Evolutionary conservation across 1,140 invertebrate species (phyloP).

Genomic region (Philopotamus ludificatus): DNA sequence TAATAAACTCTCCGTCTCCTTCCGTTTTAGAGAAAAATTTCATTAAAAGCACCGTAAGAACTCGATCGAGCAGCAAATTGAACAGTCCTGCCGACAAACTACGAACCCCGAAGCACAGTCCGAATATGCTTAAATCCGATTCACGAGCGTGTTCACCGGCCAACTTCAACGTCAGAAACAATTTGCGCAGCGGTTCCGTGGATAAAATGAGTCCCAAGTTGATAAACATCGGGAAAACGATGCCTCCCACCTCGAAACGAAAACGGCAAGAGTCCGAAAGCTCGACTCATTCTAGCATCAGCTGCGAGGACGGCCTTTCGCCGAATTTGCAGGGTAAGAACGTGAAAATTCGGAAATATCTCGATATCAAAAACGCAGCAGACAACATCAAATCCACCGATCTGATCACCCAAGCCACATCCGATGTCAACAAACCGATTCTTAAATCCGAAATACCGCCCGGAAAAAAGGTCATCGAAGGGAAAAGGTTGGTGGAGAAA

Average conservation of each 20-base stretch:
- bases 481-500: conserved; percentile 22
- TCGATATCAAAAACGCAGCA: conserved; percentile 60
- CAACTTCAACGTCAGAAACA: conserved; percentile 45
- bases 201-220: conserved; percentile 50
- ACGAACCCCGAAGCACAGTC: conserved; percentile 62
- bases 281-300: conserved; percentile 61
- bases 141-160: conserved; percentile 53
- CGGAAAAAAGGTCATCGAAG: conserved; percentile 9
- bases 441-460: background rate
- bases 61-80: conserved; percentile 68
- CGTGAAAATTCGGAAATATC: conserved; percentile 63
- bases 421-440: conserved; percentile 34
- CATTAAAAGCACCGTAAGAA: conserved; percentile 58
- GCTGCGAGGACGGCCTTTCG: conserved; percentile 59
- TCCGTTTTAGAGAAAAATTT: conserved; percentile 49
- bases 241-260: conserved; percentile 57
- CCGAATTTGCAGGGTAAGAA: conserved; percentile 45
- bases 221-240: conserved; percentile 41
- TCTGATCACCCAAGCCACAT: conserved; percentile 44
- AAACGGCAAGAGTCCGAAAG: conserved; percentile 77
- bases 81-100: conserved; percentile 67
- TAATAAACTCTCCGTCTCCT: conserved; percentile 54
- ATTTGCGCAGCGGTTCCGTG: conserved; percentile 48
- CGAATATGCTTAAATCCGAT: conserved; percentile 51
- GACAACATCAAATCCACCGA: conserved; percentile 62